These are phyloP conservation scores for Agrilus biguttatus DNA, from an alignment of 2,888 invertebrate genomes.

Conservation along the genomic window DNA sequence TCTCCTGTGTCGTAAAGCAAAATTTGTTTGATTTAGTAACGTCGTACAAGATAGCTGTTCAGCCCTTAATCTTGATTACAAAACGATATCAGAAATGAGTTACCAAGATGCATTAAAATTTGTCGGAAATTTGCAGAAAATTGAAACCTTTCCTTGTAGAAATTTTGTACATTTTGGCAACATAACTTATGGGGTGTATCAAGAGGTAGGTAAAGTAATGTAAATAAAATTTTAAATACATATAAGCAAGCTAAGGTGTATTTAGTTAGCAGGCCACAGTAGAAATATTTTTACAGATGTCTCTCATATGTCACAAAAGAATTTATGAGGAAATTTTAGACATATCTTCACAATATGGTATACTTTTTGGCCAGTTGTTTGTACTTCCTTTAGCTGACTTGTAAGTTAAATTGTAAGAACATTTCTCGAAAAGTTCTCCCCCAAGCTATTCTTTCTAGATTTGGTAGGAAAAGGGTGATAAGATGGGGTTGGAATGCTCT, in stretches of 20 bases:
- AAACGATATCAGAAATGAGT: constrained; percentile 1
- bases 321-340: constrained; percentile 1
- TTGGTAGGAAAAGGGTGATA: constrained; percentile 4
- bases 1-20: no score
- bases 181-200: neutral
- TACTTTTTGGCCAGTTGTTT: constrained; percentile 3
- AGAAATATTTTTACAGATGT: constrained; percentile 3
- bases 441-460: constrained; percentile 1
- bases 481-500: constrained; percentile 3
- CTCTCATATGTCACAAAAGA: constrained; percentile 1
- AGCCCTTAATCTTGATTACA: constrained; percentile 2
- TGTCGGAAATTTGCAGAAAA: neutral
- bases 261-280: no score
- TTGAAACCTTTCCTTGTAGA: neutral
- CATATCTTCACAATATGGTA: constrained; percentile 3
- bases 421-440: no score
- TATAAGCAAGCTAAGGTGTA: no score
- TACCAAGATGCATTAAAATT: neutral
- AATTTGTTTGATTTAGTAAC: no score
- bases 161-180: neutral
- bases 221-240: no score
- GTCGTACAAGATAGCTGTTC: constrained; percentile 2
- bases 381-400: constrained; percentile 6
- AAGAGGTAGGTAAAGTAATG: constrained; percentile 3
- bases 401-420: constrained; percentile 3